Evolutionary conservation across 2,797 vertebrate species (phyloP).

Genomic region (Esox lucius): DNA sequence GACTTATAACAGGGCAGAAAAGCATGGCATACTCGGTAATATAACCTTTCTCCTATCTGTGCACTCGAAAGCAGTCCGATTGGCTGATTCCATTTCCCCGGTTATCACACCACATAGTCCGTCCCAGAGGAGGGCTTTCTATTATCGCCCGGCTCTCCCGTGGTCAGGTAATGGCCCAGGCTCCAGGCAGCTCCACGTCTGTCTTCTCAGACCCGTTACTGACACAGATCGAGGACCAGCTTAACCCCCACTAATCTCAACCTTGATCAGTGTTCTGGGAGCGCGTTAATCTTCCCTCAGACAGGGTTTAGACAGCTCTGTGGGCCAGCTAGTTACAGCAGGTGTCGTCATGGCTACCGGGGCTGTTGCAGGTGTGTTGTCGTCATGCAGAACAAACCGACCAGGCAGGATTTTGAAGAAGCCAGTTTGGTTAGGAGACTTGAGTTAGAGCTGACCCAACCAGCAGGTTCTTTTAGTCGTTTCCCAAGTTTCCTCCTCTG

Average conservation of each 20-base stretch:
- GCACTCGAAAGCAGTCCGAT: too few species aligned
- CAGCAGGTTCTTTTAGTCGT: not conserved
- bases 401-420: slow-evolving; percentile 59
- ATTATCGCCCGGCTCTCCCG: too few species aligned
- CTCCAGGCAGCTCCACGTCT: too few species aligned
- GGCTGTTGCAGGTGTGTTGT: not conserved
- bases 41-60: too few species aligned
- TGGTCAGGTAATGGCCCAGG: too few species aligned
- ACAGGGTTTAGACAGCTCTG: not conserved
- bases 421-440: not conserved
- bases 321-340: not conserved
- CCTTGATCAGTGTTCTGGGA: not conserved
- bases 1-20: too few species aligned
- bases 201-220: not conserved
- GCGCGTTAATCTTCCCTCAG: not conserved
- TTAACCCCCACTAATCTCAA: not conserved
- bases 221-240: not conserved
- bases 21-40: too few species aligned
- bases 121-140: too few species aligned
- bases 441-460: slow-evolving; percentile 48
- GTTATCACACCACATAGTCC: too few species aligned
- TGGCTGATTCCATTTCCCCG: too few species aligned
- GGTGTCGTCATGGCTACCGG: not conserved
- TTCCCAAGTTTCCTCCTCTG: not conserved
- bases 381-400: slow-evolving; percentile 42